Evolutionary conservation across 1,140 invertebrate genomes (phyloP).

Genomic region (Gryon sp.): DNA sequence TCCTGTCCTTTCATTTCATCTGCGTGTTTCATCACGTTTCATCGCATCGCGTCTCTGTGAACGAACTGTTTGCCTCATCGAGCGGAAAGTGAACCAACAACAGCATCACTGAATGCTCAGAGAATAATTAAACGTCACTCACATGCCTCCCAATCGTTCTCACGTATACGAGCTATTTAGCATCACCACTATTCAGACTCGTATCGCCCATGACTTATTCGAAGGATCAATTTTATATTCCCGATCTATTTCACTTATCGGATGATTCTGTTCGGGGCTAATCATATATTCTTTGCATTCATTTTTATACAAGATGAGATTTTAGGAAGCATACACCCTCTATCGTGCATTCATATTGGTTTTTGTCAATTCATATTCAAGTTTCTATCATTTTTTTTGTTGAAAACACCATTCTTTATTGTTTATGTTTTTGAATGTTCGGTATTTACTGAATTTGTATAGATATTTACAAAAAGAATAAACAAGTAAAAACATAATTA

Average conservation of each 20-base stretch:
- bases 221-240: slow-evolving; percentile 19
- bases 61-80: slow-evolving; percentile 44
- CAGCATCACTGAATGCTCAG: slow-evolving; percentile 52
- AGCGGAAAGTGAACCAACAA: slow-evolving; percentile 53
- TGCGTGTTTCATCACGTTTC: slow-evolving; percentile 42
- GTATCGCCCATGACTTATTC: slow-evolving; percentile 35
- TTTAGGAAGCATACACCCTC: too few species aligned
- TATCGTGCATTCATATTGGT: too few species aligned
- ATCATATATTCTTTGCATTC: too few species aligned
- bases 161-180: slow-evolving; percentile 43
- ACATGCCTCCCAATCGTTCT: slow-evolving; percentile 48
- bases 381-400: too few species aligned
- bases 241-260: slow-evolving; percentile 9
- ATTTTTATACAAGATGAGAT: too few species aligned
- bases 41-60: slow-evolving; percentile 46
- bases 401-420: too few species aligned
- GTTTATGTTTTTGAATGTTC: too few species aligned
- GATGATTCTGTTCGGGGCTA: too few species aligned
- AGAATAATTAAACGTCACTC: slow-evolving; percentile 72
- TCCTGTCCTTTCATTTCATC: slow-evolving; percentile 40
- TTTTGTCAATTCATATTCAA: too few species aligned
- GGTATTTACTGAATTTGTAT: too few species aligned
- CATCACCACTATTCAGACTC: slow-evolving; percentile 42
- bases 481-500: too few species aligned
- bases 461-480: too few species aligned